Evolutionary conservation across 2,888 invertebrate genomes (phyloP).

Genomic region (Orchesella flavescens): DNA sequence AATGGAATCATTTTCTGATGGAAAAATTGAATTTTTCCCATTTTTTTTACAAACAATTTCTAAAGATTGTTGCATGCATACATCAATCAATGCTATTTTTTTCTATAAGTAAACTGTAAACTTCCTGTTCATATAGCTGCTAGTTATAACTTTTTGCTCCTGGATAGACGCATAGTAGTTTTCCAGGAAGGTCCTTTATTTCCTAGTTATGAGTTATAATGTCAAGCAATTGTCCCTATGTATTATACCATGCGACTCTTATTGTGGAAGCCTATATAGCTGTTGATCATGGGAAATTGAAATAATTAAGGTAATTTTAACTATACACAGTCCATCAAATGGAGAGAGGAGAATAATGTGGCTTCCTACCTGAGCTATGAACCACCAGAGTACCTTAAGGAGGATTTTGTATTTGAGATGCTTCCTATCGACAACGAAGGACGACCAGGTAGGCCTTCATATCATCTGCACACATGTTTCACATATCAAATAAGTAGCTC

Average conservation of each 20-base stretch:
- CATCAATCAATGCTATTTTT: too few species aligned
- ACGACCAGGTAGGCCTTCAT: slow-evolving; percentile 49
- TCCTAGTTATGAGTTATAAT: too few species aligned
- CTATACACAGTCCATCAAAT: slow-evolving; percentile 49
- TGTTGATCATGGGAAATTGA: background rate
- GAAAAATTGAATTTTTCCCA: background rate
- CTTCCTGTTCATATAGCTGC: too few species aligned
- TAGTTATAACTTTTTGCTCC: too few species aligned
- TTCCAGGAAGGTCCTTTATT: background rate
- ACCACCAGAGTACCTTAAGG: slow-evolving; percentile 40
- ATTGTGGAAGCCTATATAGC: background rate
- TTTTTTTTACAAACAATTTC: background rate
- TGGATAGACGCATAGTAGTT: background rate
- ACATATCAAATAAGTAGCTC: background rate
- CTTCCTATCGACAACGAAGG: slow-evolving; percentile 56
- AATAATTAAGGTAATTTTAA: background rate
- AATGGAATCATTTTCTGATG: background rate
- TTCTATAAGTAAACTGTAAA: too few species aligned
- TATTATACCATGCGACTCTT: slow-evolving; percentile 1
- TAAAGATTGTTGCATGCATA: too few species aligned
- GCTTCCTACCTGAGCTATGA: slow-evolving; percentile 43
- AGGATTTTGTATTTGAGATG: slow-evolving; percentile 63
- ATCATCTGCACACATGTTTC: background rate
- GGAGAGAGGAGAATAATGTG: slow-evolving; percentile 59
- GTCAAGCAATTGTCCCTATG: too few species aligned